phyloP scores from a whole-genome alignment of 2,888 invertebrate species.

The Cepaea hortensis region DNA sequence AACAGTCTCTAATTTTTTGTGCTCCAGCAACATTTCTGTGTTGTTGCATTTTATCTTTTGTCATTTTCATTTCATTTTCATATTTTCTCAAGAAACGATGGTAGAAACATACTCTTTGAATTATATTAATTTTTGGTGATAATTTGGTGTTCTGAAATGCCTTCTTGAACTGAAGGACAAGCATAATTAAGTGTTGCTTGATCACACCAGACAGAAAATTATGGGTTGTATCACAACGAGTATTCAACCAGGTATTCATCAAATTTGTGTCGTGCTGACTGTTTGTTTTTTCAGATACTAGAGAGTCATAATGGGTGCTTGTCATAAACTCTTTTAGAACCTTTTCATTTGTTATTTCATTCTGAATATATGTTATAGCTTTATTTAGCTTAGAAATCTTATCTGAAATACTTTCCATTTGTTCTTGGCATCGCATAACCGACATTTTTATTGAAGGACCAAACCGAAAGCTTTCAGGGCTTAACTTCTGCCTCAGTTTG shows the following conservation, averaged over 20 bases:
- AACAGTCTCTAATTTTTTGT: background rate
- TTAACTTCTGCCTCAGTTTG: slow-evolving; percentile 13
- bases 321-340: slow-evolving; percentile 53
- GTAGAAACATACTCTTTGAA: slow-evolving; percentile 20
- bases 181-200: too few species aligned
- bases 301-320: slow-evolving; percentile 47
- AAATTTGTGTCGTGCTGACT: too few species aligned
- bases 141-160: too few species aligned
- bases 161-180: too few species aligned
- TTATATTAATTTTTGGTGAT: background rate
- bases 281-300: slow-evolving; percentile 13
- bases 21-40: background rate
- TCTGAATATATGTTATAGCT: slow-evolving; percentile 53
- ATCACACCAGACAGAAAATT: too few species aligned
- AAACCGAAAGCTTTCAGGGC: slow-evolving; percentile 42
- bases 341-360: slow-evolving; percentile 50
- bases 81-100: background rate
- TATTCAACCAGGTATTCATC: too few species aligned
- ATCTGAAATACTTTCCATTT: slow-evolving; percentile 47
- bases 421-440: background rate
- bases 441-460: background rate
- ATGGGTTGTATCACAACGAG: too few species aligned
- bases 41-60: background rate
- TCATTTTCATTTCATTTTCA: background rate
- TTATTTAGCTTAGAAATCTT: slow-evolving; percentile 54